These are phyloP conservation scores for Strongylocentrotus purpuratus DNA, from an alignment of 35 echinoderm and acorn worm species.

Conservation along the genomic window DNA sequence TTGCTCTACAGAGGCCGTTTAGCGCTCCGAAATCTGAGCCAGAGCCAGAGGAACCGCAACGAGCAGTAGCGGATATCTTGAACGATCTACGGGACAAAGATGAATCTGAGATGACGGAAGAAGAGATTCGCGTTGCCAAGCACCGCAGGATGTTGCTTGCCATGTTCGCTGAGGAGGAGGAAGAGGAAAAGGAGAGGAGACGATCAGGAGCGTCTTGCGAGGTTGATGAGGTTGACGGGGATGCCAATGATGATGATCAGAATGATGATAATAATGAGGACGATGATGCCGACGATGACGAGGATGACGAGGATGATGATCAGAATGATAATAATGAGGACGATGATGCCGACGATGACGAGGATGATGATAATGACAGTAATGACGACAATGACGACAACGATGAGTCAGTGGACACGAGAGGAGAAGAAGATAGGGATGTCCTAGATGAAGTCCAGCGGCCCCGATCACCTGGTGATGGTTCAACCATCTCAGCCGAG, in stretches of 20 bases:
- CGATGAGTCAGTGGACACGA: not conserved
- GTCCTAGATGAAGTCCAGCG: not conserved
- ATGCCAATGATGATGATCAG: not conserved
- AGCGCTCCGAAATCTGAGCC: not conserved
- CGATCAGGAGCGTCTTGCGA: not conserved
- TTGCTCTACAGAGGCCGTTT: not conserved
- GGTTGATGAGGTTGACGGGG: not conserved
- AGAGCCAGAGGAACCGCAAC: conserved; percentile 7
- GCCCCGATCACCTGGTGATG: conserved; percentile 30
- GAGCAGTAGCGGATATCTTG: not conserved
- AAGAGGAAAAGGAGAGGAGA: not conserved
- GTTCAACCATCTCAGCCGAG: not conserved
- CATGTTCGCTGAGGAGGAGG: not conserved
- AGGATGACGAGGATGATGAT: not conserved
- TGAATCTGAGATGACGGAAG: conserved; percentile 37
- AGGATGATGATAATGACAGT: not conserved
- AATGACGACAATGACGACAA: not conserved
- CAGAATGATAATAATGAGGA: not conserved
- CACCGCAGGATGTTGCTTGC: conserved; percentile 40
- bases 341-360: not conserved
- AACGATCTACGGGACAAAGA: conserved; percentile 36
- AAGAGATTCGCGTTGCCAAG: conserved; percentile 18
- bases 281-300: not conserved
- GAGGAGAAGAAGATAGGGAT: not conserved
- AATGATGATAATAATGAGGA: not conserved